phyloP scores from a whole-genome alignment of 2,113 vertebrate genomes.

The Stigmatopora nigra region DNA sequence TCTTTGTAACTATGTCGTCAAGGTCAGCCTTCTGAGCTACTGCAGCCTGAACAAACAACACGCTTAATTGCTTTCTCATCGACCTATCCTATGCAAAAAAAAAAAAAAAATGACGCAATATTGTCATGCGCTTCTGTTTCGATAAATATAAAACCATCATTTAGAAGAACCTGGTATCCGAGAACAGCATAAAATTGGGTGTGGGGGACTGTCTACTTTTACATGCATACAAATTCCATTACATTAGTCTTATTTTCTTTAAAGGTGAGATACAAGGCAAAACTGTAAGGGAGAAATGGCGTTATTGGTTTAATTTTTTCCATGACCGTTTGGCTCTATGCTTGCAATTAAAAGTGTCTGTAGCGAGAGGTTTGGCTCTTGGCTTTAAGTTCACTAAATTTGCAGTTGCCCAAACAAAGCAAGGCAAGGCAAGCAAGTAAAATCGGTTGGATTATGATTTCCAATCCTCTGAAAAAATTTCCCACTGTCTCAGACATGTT shows the following conservation, averaged over 20 bases:
- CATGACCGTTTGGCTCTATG: not conserved
- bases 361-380: too few relatives aligned
- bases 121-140: not conserved
- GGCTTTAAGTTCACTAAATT: not conserved
- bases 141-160: not conserved
- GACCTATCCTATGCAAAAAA: not conserved
- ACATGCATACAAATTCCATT: not conserved
- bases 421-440: too few relatives aligned
- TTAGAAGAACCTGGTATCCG: not conserved
- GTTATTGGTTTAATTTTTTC: not conserved
- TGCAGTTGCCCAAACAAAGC: not conserved
- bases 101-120: not conserved
- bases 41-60: not conserved
- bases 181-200: too few relatives aligned
- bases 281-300: not conserved
- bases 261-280: not conserved
- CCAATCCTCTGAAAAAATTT: not conserved
- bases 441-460: not conserved
- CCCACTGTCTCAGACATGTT: not conserved
- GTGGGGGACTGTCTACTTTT: too few relatives aligned
- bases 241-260: not conserved
- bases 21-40: not conserved
- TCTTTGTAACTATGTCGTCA: not conserved
- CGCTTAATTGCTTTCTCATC: conserved; percentile 1
- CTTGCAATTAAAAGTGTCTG: not conserved